phyloP scores from a whole-genome alignment of 2,888 invertebrate species.

The Drosophila prolongata region DNA sequence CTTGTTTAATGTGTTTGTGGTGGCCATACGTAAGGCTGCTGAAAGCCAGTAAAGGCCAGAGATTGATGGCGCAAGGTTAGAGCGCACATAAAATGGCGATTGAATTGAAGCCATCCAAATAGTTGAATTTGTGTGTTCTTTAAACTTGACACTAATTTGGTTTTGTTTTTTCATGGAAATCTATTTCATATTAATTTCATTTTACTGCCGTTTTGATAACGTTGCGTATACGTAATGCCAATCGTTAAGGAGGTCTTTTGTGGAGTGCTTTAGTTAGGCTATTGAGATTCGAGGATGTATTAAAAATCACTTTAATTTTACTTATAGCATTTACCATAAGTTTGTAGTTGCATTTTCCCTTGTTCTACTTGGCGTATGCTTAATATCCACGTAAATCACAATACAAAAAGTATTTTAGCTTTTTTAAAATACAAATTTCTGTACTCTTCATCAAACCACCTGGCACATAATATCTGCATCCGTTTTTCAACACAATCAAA shows the following conservation, averaged over 20 bases:
- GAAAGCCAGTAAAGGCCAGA: constrained; percentile 20
- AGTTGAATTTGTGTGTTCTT: constrained; percentile 12
- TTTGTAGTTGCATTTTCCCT: constrained; percentile 43
- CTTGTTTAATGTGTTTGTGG: constrained; percentile 30
- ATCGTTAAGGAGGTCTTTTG: neutral
- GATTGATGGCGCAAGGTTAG: constrained; percentile 37
- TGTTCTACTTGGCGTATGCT: constrained; percentile 69
- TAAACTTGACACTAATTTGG: constrained; percentile 21
- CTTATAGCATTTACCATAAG: constrained; percentile 33
- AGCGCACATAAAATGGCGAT: constrained; percentile 15
- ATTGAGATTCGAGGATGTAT: neutral
- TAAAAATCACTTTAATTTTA: neutral
- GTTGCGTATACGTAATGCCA: constrained; percentile 32
- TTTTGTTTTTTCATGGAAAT: constrained; percentile 9
- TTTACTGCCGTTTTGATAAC: constrained; percentile 18
- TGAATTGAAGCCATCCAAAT: neutral
- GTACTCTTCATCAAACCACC: neutral
- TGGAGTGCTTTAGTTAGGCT: constrained; percentile 5
- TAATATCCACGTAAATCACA: constrained; percentile 30
- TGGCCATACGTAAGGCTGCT: constrained; percentile 11
- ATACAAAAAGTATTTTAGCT: neutral
- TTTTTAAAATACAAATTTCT: too few species aligned
- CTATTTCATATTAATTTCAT: constrained; percentile 9
- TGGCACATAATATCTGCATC: constrained; percentile 1
- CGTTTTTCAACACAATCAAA: neutral